Conservation (phyloP, 2,888 invertebrate species). For the Octonoba sinensis region DNA sequence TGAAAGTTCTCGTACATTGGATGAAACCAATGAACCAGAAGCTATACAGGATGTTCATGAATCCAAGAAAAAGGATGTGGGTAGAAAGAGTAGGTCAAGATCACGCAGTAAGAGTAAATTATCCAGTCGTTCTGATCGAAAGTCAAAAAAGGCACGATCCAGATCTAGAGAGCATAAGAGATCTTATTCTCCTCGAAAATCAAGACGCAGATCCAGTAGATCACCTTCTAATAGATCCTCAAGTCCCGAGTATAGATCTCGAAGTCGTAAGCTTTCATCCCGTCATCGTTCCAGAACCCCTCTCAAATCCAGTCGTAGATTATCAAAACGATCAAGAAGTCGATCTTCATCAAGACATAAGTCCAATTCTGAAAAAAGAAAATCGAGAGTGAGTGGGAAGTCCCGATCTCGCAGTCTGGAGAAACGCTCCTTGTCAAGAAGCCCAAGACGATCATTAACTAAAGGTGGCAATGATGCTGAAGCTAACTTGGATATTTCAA, state of each 20-base stretch:
- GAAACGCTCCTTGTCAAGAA: constrained; percentile 41
- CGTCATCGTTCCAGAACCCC: constrained; percentile 42
- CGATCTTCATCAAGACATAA: constrained; percentile 24
- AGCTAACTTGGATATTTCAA: not conserved
- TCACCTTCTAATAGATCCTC: constrained; percentile 50
- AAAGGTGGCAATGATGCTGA: constrained; percentile 37
- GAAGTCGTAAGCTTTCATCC: constrained; percentile 32
- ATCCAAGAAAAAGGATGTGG: not conserved
- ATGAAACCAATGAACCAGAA: too few species aligned
- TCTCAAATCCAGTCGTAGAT: constrained; percentile 30
- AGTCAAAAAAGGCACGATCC: constrained; percentile 30
- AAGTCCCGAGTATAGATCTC: constrained; percentile 30
- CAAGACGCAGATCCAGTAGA: constrained; percentile 23
- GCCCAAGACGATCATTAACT: constrained; percentile 34
- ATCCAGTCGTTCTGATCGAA: not conserved
- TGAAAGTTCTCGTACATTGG: too few species aligned
- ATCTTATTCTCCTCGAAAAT: constrained; percentile 39
- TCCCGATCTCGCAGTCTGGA: constrained; percentile 27
- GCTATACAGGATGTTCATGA: too few species aligned
- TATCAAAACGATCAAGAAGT: constrained; percentile 36
- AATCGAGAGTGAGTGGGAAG: constrained; percentile 34
- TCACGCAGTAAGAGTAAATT: constrained; percentile 31
- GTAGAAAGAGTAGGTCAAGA: constrained; percentile 33
- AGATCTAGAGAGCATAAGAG: constrained; percentile 28
- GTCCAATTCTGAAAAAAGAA: constrained; percentile 28